These are phyloP conservation scores for Tachina lurida DNA, from an alignment of 2,888 invertebrate genomes.

Conservation along the genomic window DNA sequence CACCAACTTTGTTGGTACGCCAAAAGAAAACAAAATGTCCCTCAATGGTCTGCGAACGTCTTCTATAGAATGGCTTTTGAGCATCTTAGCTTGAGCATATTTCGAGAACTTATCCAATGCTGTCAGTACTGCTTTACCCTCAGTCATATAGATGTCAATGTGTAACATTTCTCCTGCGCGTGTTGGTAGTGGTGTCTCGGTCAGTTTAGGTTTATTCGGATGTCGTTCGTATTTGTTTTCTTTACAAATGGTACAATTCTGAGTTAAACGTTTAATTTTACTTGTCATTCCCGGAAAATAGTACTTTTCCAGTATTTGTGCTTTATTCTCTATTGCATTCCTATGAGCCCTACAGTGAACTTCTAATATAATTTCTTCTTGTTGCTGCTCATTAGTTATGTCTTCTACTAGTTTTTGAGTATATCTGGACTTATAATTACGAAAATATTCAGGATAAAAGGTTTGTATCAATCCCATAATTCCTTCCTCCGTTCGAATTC, in stretches of 20 bases:
- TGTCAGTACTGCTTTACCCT: not conserved
- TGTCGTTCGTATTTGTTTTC: not conserved
- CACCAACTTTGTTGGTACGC: not conserved
- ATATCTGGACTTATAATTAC: conserved; percentile 33
- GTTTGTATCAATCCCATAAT: conserved; percentile 22
- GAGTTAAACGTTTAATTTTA: not conserved
- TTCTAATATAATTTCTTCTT: conserved; percentile 5
- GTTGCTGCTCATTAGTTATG: conserved; percentile 36
- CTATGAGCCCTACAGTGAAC: not conserved
- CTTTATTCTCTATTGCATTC: conserved; percentile 7
- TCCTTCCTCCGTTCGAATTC: conserved; percentile 6
- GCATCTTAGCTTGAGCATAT: conserved; percentile 1
- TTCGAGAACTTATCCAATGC: not conserved
- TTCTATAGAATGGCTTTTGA: not conserved
- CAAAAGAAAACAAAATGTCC: not conserved
- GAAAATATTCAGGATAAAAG: not conserved
- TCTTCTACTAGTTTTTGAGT: conserved; percentile 24
- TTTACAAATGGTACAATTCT: not conserved
- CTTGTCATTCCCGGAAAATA: not conserved
- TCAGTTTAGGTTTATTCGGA: conserved; percentile 6
- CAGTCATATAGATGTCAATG: not conserved
- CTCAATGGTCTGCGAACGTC: not conserved
- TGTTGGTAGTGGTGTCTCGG: not conserved
- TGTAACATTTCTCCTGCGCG: not conserved
- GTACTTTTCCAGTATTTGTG: not conserved